Percentiles rank a stretch among this genome's conserved stretches.
Evolutionary conservation across 1,140 invertebrate genomes (phyloP).

Genomic region (Micrasema longulum): DNA sequence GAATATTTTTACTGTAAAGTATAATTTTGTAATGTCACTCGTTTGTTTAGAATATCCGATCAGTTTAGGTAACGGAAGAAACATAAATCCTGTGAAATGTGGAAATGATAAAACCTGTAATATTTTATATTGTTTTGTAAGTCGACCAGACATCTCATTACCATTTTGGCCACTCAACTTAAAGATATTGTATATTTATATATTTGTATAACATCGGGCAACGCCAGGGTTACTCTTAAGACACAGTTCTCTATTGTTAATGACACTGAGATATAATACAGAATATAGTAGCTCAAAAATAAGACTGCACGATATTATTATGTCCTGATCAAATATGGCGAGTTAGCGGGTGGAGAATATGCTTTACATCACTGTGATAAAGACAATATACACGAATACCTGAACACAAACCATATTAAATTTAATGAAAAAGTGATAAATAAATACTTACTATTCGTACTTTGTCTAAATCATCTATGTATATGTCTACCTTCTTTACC

Average conservation of each 20-base stretch:
- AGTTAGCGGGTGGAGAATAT: constrained; percentile 38
- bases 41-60: not conserved
- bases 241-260: constrained; percentile 34
- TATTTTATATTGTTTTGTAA: constrained; percentile 38
- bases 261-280: constrained; percentile 48
- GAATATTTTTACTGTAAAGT: constrained; percentile 25
- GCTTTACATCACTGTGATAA: constrained; percentile 55
- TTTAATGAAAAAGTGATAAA: constrained; percentile 51
- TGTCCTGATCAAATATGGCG: constrained; percentile 42
- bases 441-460: constrained; percentile 51
- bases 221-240: constrained; percentile 20
- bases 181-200: constrained; percentile 41
- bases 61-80: not conserved
- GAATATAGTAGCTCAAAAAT: constrained; percentile 50
- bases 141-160: constrained; percentile 54
- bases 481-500: constrained; percentile 47
- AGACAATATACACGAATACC: constrained; percentile 55
- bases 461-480: constrained; percentile 51
- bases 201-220: constrained; percentile 11
- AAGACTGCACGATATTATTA: constrained; percentile 53
- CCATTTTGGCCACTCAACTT: constrained; percentile 52
- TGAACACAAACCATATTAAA: constrained; percentile 52
- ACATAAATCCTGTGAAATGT: constrained; percentile 1
- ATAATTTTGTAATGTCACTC: constrained; percentile 18
- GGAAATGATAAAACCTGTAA: constrained; percentile 11